A percentile compares a stretch with the other conserved stretches of the same genome.
phyloP scores from a whole-genome alignment of 2,797 vertebrate species.

The Cygnus olor region DNA sequence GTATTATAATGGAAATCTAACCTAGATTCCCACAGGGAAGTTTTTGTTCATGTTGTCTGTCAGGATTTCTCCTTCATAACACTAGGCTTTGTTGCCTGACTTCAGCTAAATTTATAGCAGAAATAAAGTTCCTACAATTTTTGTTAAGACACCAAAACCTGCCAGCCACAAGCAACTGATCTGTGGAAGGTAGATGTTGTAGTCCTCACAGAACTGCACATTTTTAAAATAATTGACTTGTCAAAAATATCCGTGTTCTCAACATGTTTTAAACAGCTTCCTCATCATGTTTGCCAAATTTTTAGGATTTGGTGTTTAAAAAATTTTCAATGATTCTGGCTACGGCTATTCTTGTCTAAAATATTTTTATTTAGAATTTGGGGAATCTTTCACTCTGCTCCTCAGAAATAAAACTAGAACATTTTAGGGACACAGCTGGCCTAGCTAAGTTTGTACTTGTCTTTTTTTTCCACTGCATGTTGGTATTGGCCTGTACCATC shows the following conservation, averaged over 20 bases:
- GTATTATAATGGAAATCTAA: neutral
- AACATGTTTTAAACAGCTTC: neutral
- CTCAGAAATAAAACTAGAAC: neutral
- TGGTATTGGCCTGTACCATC: neutral
- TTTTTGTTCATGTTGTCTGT: neutral
- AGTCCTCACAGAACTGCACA: neutral
- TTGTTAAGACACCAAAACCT: neutral
- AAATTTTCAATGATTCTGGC: too few relatives aligned
- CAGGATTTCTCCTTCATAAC: neutral
- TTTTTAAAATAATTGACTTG: neutral
- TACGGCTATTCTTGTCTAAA: neutral
- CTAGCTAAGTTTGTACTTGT: neutral
- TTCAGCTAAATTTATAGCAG: neutral
- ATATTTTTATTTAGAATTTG: neutral
- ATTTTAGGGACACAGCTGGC: neutral
- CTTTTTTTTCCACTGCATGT: neutral
- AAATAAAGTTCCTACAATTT: neutral
- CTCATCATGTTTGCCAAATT: neutral
- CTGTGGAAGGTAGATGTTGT: neutral
- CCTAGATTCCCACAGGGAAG: neutral
- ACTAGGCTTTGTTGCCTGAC: neutral
- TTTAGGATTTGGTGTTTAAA: neutral
- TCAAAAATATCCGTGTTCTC: neutral
- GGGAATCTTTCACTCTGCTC: neutral
- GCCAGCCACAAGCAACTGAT: neutral